Evolutionary conservation across 2,797 vertebrate genomes (phyloP), one percentile per base, ranked within the genome.

Genomic region (Tenualosa thibaudeaui): DNA sequence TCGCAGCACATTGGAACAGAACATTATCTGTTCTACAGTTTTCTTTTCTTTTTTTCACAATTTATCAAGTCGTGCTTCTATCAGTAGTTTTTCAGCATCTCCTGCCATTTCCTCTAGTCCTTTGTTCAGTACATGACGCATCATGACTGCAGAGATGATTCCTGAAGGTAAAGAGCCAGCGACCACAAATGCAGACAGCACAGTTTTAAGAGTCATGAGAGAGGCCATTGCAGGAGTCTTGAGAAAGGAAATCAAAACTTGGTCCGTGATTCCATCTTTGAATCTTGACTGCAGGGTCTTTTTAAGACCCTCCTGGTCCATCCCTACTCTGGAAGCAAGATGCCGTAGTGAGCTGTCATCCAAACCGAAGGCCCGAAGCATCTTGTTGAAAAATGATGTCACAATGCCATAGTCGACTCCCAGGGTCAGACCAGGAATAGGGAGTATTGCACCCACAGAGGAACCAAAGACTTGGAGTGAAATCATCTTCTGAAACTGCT

Each of bases 401-500:
- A 43, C 71, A 22, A 78, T 78, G 71, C 71, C 40, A 37, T 78
- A 78, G 71, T 78, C 71, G 2, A 78, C 40, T 9, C 15, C 71
- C 12, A 78, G 71, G 40, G 71, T 78, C 5, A 78, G 17, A 4
- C 71, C 71, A 78, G 71, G 71, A n/a, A 78, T 78, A 40, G 71
- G 71, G 5, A 78, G 17, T 22, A 78, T 78, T 17, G 71, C 71
- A 46, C 71, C 71, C 3, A 40, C 15, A 9, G 40, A 43, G 40
- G 71, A 78, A 19, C 71, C 40, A 78, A 78, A 78, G 71, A 40
- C 71, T 46, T 78, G 71, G 13, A 78, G 71, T 40, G 37, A 78
- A 46, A 78, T 78, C 71, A 78, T 78, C 71, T 46, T 78, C 17
- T 78, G 37, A 78, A 78, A 78, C 10, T 78, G 40, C 71, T 78